Evolutionary conservation across 2,113 vertebrate species (phyloP), one percentile per base, ranked within the genome.

Genomic region (Melospiza melodia): DNA sequence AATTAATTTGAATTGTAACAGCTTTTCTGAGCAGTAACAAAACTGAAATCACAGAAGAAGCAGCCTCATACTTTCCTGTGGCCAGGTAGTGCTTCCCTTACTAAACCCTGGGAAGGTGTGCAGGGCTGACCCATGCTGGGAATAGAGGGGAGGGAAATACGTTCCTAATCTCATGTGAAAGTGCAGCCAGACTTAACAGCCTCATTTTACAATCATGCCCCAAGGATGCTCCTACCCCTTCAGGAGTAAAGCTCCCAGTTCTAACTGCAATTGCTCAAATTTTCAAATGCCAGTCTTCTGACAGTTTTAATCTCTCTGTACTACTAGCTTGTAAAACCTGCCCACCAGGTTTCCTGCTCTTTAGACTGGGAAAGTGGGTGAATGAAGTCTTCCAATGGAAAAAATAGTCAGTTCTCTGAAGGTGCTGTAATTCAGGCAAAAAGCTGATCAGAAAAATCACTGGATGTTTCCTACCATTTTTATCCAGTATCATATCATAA

Each of bases 81-180:
- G 51, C 8, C 13, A 12, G 48, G 14, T 7, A 41, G 20, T 22
- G 35, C 16, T 76, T 72, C 27, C 35, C 15, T 35, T 61, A 3
- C 9, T 35, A 49, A 66, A 73, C 23, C 21, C 41, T 5, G 18
- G 30, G 23, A 94, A 61, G 28, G 21, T 41, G 11, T 24, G 19
- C 22, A 5, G 30, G 27, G 31, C 8, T 57, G 44, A 84, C 10
- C 39, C 25, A 43, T 2, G 1, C 6, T 37, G 31, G 20, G 30
- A 11, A 27, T 21, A 12, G 10, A 27, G 35, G 33, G 10, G 21
- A 68, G 18, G 9, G 18, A 27, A 93, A 43, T 10, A 49, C 0
- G 0, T 24, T 39, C 41, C 17, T 14, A 23, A 79, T 43, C 12
- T 14, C 9, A 0, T 0, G 1, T 21, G 41, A 82, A 89, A 52